Conservation (phyloP, 2,888 invertebrate genomes). For the Oasisia sp. region DNA sequence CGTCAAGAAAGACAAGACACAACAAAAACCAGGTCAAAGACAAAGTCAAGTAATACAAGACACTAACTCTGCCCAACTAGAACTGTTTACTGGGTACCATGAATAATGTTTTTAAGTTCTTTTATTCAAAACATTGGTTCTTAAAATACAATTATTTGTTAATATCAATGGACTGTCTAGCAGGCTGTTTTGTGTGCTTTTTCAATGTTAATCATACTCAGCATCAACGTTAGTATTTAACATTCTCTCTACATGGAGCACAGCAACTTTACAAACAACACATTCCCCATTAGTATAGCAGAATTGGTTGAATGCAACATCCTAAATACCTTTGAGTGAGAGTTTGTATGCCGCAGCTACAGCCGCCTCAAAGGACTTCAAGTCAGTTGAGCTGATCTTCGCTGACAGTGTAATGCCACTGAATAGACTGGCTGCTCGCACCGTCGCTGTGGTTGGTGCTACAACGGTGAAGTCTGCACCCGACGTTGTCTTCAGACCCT, state of each 20-base stretch:
- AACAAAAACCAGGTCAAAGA: too few relatives aligned
- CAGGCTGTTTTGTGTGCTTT: background rate
- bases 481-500: background rate
- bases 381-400: background rate
- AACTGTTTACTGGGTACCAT: background rate
- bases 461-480: background rate
- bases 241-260: background rate
- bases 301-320: background rate
- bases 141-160: background rate
- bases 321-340: background rate
- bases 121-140: background rate
- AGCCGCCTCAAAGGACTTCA: background rate
- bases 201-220: background rate
- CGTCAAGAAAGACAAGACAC: too few relatives aligned
- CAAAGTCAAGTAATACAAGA: too few relatives aligned
- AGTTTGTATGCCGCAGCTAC: background rate
- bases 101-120: background rate
- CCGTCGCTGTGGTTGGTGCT: background rate
- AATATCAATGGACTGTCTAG: background rate
- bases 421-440: background rate
- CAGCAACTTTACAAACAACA: background rate
- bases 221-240: background rate
- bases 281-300: background rate
- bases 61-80: background rate
- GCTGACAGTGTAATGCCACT: background rate